Evolutionary conservation across 2,888 invertebrate species (phyloP).

Genomic region (Euzophera pinguis): DNA sequence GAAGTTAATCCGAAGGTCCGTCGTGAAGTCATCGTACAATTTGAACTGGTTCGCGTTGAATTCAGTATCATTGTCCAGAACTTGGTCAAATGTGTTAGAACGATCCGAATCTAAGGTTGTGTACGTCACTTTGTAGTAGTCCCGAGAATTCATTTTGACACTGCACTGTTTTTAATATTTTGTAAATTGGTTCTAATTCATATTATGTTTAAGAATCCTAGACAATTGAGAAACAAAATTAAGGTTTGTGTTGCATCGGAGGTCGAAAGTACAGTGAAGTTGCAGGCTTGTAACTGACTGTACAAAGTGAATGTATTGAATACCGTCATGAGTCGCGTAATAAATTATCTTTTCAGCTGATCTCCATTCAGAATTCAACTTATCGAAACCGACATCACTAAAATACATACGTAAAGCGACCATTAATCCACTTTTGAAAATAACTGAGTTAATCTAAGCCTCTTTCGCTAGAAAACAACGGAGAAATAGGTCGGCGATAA

Average conservation of each 20-base stretch:
- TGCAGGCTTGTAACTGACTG: not conserved
- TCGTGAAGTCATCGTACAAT: constrained; percentile 71
- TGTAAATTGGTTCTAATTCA: constrained; percentile 17
- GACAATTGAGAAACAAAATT: not conserved
- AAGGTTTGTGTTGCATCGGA: constrained; percentile 32
- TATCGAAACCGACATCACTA: constrained; percentile 21
- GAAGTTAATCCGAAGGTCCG: constrained; percentile 64
- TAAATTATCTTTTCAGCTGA: constrained; percentile 16
- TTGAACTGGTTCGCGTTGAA: constrained; percentile 75
- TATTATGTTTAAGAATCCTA: constrained; percentile 1
- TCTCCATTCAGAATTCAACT: constrained; percentile 17
- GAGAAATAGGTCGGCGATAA: constrained; percentile 50
- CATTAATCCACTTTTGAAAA: constrained; percentile 29
- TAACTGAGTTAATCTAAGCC: constrained; percentile 20
- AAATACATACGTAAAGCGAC: constrained; percentile 26
- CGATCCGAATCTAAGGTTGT: constrained; percentile 44
- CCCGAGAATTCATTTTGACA: constrained; percentile 58
- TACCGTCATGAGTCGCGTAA: constrained; percentile 37
- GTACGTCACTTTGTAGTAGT: constrained; percentile 67
- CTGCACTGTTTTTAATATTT: constrained; percentile 15
- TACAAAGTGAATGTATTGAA: constrained; percentile 46
- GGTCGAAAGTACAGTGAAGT: constrained; percentile 15
- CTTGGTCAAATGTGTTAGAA: constrained; percentile 42
- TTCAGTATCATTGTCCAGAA: constrained; percentile 69
- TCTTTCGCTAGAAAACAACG: constrained; percentile 32